Evolutionary conservation across 2,888 invertebrate species (phyloP).

Genomic region (Tromatobia lineatoria): DNA sequence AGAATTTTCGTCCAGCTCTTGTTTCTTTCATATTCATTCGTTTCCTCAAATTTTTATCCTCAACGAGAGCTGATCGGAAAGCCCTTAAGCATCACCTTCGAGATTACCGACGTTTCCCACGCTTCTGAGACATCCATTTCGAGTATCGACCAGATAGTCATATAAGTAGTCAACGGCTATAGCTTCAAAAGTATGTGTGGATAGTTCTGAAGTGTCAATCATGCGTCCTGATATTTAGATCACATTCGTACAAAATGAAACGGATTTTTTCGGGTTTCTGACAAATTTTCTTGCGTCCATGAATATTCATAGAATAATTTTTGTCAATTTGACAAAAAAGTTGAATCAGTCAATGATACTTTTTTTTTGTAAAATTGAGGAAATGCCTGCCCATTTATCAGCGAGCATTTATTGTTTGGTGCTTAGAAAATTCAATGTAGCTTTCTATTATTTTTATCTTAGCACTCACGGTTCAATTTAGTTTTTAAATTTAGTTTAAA

Average conservation of each 20-base stretch:
- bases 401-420: too few relatives aligned
- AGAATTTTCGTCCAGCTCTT: constrained; percentile 22
- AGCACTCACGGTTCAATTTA: too few relatives aligned
- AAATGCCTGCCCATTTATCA: too few relatives aligned
- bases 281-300: too few relatives aligned
- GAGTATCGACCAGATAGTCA: constrained; percentile 26
- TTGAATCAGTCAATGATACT: too few relatives aligned
- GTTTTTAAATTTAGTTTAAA: too few relatives aligned
- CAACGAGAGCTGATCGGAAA: constrained; percentile 11
- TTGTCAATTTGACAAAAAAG: too few relatives aligned
- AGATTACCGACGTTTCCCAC: not conserved
- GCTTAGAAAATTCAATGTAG: too few relatives aligned
- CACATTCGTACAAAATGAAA: not conserved
- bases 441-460: too few relatives aligned
- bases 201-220: not conserved
- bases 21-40: constrained; percentile 10
- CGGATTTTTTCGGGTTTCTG: too few relatives aligned
- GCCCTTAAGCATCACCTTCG: constrained; percentile 35
- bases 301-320: too few relatives aligned
- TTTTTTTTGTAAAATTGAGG: too few relatives aligned
- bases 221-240: constrained; percentile 26
- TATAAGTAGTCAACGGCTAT: not conserved
- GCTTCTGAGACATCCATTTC: constrained; percentile 51
- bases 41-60: not conserved
- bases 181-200: not conserved